Percentiles rank a stretch among this genome's conserved stretches.
phyloP scores from a whole-genome alignment of 2,888 invertebrate species.

The Apodemia duryi region DNA sequence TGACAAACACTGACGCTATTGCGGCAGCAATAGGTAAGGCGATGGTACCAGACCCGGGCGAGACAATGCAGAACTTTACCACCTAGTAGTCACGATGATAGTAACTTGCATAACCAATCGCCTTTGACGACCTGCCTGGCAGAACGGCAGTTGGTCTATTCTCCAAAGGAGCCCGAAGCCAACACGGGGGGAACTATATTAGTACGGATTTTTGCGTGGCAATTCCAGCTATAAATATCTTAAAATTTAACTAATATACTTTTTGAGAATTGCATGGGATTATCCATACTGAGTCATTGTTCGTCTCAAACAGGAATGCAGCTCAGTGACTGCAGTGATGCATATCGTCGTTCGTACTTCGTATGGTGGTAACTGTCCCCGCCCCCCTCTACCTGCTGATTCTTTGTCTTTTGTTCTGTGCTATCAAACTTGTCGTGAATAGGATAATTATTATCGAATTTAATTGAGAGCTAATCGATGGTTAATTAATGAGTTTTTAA shows the following conservation, averaged over 20 bases:
- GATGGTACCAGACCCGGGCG: too few species aligned
- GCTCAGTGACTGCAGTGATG: slow-evolving; percentile 73
- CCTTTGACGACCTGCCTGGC: too few species aligned
- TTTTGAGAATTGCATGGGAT: slow-evolving; percentile 24
- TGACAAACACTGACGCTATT: too few species aligned
- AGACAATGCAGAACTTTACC: too few species aligned
- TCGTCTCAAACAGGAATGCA: slow-evolving; percentile 65
- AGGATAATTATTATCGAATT: slow-evolving; percentile 13
- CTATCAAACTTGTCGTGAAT: slow-evolving; percentile 17
- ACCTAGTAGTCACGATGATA: too few species aligned
- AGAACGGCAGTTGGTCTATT: too few species aligned
- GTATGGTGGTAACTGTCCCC: slow-evolving; percentile 58
- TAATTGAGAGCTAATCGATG: slow-evolving; percentile 11
- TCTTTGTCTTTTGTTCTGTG: slow-evolving; percentile 57
- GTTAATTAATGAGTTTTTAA: slow-evolving; percentile 1
- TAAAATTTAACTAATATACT: neutral
- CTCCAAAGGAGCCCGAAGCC: too few species aligned
- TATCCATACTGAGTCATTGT: slow-evolving; percentile 47
- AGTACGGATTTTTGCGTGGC: too few species aligned
- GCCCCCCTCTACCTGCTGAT: slow-evolving; percentile 44
- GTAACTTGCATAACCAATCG: too few species aligned
- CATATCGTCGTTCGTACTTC: slow-evolving; percentile 66
- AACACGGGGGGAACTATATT: neutral
- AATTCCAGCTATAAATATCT: neutral
- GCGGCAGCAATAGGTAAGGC: too few species aligned